Evolutionary conservation across 2,797 vertebrate genomes (phyloP).

Genomic region (Loriculus beryllinus): DNA sequence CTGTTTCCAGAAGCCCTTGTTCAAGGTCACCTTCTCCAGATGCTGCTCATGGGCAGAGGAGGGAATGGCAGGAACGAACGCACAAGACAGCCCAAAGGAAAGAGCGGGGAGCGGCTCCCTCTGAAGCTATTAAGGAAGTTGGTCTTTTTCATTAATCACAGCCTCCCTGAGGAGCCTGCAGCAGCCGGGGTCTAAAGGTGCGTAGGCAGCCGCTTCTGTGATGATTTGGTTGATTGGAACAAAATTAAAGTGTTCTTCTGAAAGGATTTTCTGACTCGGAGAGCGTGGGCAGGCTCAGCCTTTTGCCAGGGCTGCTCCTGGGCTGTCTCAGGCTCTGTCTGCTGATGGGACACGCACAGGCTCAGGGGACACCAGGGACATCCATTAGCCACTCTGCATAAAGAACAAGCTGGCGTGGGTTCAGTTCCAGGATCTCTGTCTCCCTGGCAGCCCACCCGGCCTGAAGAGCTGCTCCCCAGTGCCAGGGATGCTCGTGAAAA

Average conservation of each 20-base stretch:
- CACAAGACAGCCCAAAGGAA: conserved; percentile 16
- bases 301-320: neutral
- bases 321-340: neutral
- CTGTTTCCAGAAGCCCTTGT: conserved; percentile 29
- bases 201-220: conserved; percentile 44
- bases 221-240: conserved; percentile 66
- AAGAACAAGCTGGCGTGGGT: neutral
- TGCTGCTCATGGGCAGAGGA: neutral
- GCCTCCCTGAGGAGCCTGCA: conserved; percentile 52
- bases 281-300: neutral
- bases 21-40: conserved; percentile 54
- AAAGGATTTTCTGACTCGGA: neutral
- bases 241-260: conserved; percentile 65
- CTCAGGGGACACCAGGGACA: neutral
- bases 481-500: fast-evolving
- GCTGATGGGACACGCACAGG: fast-evolving
- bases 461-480: neutral
- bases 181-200: conserved; percentile 57
- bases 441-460: neutral
- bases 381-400: neutral
- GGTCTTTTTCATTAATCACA: conserved; percentile 70
- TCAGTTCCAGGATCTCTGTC: neutral
- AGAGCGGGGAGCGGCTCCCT: conserved; percentile 27
- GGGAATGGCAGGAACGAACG: neutral
- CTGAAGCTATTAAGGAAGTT: conserved; percentile 69